phyloP scores from a whole-genome alignment of 1,140 invertebrate genomes.

The Meteorus sp. region DNA sequence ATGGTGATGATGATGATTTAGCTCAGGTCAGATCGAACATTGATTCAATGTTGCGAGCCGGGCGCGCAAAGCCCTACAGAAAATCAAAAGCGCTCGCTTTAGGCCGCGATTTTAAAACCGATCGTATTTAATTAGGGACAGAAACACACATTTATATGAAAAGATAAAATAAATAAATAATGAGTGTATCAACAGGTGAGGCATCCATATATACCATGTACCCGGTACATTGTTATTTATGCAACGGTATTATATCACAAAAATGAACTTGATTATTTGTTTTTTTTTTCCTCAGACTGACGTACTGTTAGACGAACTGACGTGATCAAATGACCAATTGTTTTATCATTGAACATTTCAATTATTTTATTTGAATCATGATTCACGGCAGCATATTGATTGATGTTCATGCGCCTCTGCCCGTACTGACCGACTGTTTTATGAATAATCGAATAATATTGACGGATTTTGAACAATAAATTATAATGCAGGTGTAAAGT shows the following conservation, averaged over 20 bases:
- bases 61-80: constrained; percentile 59
- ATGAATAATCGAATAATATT: no score
- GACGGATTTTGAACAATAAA: background rate
- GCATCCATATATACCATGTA: constrained; percentile 35
- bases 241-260: background rate
- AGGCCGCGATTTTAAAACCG: constrained; percentile 59
- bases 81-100: constrained; percentile 41
- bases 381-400: no score
- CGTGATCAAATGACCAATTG: no score
- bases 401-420: background rate
- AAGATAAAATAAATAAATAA: background rate
- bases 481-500: background rate
- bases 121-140: constrained; percentile 11
- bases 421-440: no score
- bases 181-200: constrained; percentile 49
- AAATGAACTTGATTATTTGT: background rate
- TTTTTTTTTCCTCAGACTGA: background rate
- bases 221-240: constrained; percentile 13
- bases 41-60: constrained; percentile 39
- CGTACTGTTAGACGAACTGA: background rate
- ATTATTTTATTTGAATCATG: constrained; percentile 1
- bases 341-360: background rate
- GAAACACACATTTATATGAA: constrained; percentile 3
- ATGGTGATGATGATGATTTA: background rate
- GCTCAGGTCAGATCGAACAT: background rate